phyloP scores from a whole-genome alignment of 92 coral and sea anemone genomes.

The Porites cylindrica region DNA sequence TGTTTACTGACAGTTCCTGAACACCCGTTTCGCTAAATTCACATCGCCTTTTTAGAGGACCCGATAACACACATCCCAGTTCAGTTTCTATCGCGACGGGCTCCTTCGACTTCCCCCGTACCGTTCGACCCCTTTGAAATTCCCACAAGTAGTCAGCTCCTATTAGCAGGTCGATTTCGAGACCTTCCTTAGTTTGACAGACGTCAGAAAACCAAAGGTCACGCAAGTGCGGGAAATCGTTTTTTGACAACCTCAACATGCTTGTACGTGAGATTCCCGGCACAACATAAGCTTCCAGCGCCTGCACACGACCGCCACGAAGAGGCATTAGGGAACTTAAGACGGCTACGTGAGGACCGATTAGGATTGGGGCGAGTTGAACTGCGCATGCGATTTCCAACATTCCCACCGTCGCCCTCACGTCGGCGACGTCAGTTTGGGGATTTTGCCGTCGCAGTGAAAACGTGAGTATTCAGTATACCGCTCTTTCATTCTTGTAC shows the following conservation, averaged over 20 bases:
- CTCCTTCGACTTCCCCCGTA: constrained; percentile 48
- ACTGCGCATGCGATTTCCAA: neutral
- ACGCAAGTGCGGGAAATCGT: constrained; percentile 40
- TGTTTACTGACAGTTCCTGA: constrained; percentile 13
- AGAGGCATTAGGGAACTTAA: constrained; percentile 3
- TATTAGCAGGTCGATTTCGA: too few relatives aligned
- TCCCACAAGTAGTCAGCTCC: too few relatives aligned
- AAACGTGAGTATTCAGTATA: too few relatives aligned
- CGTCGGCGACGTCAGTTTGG: neutral
- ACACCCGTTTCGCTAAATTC: too few relatives aligned
- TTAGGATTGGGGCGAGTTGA: constrained; percentile 5
- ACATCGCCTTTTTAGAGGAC: too few relatives aligned
- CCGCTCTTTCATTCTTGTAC: too few relatives aligned
- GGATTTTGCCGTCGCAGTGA: too few relatives aligned
- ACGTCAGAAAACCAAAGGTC: neutral
- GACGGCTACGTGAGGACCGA: neutral
- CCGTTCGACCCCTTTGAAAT: constrained; percentile 39
- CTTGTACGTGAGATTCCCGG: constrained; percentile 41
- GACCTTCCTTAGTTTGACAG: too few relatives aligned
- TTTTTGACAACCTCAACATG: constrained; percentile 45
- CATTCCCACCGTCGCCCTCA: constrained; percentile 7
- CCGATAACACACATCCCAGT: too few relatives aligned
- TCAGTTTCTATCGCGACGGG: neutral
- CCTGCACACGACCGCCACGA: constrained; percentile 27
- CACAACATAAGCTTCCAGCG: constrained; percentile 62